Evolutionary conservation across 2,888 invertebrate genomes (phyloP).

Genomic region (Chrysotoxum bicinctum): DNA sequence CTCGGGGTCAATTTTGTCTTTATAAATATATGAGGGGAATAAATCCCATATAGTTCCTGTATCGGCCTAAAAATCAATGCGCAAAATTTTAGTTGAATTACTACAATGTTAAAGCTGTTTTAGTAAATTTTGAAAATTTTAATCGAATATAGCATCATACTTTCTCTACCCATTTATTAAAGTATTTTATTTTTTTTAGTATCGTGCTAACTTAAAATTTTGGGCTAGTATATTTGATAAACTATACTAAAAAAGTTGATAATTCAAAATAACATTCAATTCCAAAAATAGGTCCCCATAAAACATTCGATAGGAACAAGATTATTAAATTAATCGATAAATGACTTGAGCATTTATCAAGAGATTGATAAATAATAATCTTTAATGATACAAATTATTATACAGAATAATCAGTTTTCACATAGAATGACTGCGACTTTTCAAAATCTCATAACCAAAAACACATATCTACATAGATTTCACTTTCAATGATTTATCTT

Average conservation of each 20-base stretch:
- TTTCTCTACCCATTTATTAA: too few species aligned
- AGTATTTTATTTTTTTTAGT: too few species aligned
- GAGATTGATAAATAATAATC: not conserved
- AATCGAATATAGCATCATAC: too few species aligned
- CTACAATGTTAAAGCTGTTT: too few species aligned
- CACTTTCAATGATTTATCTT: not conserved
- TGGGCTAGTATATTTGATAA: too few species aligned
- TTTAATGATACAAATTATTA: not conserved
- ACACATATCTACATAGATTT: not conserved
- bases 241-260: not conserved
- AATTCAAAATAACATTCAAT: not conserved
- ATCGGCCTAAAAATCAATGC: too few species aligned
- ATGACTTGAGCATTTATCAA: not conserved
- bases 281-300: not conserved
- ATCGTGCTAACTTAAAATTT: too few species aligned
- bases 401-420: not conserved
- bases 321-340: not conserved
- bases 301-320: not conserved
- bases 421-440: not conserved
- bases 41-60: too few species aligned
- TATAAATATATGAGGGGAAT: too few species aligned
- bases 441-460: not conserved
- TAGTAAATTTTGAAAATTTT: too few species aligned
- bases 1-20: too few species aligned
- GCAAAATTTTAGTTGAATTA: too few species aligned